These are phyloP conservation scores for Cetoscarus ocellatus DNA, from an alignment of 2,797 vertebrate species.

Conservation along the genomic window DNA sequence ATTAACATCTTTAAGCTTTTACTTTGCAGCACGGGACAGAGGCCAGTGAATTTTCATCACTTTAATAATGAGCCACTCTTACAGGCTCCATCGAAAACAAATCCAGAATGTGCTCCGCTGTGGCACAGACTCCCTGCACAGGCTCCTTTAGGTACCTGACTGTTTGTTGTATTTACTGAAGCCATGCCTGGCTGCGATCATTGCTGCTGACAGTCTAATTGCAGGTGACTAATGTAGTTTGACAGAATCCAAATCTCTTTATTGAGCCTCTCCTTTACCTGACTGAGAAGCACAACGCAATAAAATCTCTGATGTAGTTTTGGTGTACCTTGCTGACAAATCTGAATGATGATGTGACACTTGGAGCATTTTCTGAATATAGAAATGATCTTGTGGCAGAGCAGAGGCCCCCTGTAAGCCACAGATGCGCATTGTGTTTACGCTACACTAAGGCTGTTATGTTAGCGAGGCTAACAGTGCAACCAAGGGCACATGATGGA, in stretches of 20 bases:
- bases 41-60: conserved; percentile 40
- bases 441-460: conserved; percentile 27
- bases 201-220: conserved; percentile 68
- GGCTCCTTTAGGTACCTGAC: conserved; percentile 12
- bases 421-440: conserved; percentile 5
- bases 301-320: conserved; percentile 26
- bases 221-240: conserved; percentile 82
- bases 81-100: conserved; percentile 33
- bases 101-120: conserved; percentile 32
- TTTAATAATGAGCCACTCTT: conserved; percentile 17
- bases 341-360: conserved; percentile 37
- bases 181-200: conserved; percentile 19
- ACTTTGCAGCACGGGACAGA: conserved; percentile 18
- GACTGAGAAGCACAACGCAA: conserved; percentile 54
- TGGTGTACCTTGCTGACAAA: conserved; percentile 39
- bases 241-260: conserved; percentile 80
- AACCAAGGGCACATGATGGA: conserved; percentile 10
- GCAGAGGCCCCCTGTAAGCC: neutral
- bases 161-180: conserved; percentile 55
- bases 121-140: conserved; percentile 19
- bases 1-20: conserved; percentile 11
- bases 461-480: conserved; percentile 16
- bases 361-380: conserved; percentile 31
- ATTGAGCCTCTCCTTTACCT: conserved; percentile 58
- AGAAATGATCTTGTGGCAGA: conserved; percentile 27